Evolutionary conservation across 2,113 vertebrate species (phyloP).

Genomic region (Chaetodon trifascialis): DNA sequence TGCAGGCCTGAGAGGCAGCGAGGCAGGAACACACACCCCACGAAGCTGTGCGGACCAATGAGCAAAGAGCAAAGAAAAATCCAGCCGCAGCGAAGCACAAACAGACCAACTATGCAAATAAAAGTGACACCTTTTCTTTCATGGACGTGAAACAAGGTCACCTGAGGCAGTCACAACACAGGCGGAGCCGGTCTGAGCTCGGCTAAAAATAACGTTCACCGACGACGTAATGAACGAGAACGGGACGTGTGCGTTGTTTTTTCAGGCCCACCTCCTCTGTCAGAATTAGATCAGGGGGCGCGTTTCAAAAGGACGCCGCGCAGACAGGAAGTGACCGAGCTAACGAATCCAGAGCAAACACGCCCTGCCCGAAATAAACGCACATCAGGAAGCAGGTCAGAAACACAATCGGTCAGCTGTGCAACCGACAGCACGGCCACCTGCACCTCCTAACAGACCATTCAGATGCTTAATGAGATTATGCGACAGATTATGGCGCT

Average conservation of each 20-base stretch:
- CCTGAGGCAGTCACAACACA: conserved; percentile 33
- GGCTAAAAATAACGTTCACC: conserved; percentile 31
- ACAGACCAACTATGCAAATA: neutral
- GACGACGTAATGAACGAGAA: neutral
- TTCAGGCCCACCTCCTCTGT: neutral
- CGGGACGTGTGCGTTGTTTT: neutral
- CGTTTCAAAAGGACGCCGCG: conserved; percentile 29
- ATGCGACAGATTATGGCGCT: neutral
- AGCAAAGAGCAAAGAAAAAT: neutral
- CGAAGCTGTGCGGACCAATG: neutral
- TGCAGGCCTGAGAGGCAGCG: neutral
- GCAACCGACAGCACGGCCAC: neutral
- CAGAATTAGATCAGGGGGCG: conserved; percentile 16
- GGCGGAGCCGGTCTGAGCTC: conserved; percentile 17
- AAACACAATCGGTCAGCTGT: neutral
- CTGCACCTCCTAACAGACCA: conserved; percentile 17
- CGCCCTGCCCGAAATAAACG: neutral
- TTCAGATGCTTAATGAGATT: conserved; percentile 35
- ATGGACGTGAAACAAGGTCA: conserved; percentile 38
- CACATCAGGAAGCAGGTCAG: conserved; percentile 1
- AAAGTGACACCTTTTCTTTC: neutral
- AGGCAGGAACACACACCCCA: neutral
- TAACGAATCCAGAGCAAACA: conserved; percentile 31
- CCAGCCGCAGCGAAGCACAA: neutral
- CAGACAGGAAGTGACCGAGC: conserved; percentile 38